These are phyloP conservation scores for Apoda limacodes DNA, from an alignment of 2,888 invertebrate genomes.

Conservation along the genomic window DNA sequence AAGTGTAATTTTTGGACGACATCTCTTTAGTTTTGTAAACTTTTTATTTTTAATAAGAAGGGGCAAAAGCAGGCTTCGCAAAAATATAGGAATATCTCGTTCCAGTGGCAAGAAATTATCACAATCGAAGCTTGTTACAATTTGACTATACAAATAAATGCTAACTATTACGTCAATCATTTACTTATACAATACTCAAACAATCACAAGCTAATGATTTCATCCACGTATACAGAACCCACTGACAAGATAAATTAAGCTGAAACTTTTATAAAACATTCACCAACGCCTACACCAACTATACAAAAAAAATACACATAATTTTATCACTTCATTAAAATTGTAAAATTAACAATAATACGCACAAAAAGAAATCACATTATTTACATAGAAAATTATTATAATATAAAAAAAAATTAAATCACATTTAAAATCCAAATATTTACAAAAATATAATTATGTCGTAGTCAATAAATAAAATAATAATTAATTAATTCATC, in stretches of 20 bases:
- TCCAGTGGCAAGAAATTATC: slow-evolving; percentile 63
- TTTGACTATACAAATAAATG: too few relatives aligned
- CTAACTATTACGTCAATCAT: too few relatives aligned
- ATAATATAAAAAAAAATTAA: slow-evolving; percentile 6
- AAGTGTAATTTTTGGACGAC: slow-evolving; percentile 66
- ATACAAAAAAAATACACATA: slow-evolving; percentile 53
- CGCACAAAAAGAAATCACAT: slow-evolving; percentile 29
- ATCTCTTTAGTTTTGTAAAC: slow-evolving; percentile 40
- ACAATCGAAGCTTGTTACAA: too few relatives aligned
- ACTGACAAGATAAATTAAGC: too few relatives aligned
- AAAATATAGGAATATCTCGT: slow-evolving; percentile 32
- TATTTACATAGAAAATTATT: slow-evolving; percentile 1
- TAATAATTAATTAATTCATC: slow-evolving; percentile 9
- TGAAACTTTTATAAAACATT: slow-evolving; percentile 40
- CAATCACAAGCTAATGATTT: too few relatives aligned
- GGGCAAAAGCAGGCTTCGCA: slow-evolving; percentile 35
- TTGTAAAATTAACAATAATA: slow-evolving; percentile 40
- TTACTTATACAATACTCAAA: too few relatives aligned
- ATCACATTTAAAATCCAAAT: slow-evolving; percentile 3
- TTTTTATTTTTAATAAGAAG: too few relatives aligned
- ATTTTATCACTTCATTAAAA: slow-evolving; percentile 39
- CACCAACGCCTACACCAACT: slow-evolving; percentile 44
- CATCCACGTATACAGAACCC: too few relatives aligned
- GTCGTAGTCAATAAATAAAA: slow-evolving; percentile 13
- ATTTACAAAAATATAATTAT: slow-evolving; percentile 10